These are phyloP conservation scores for Mola mola DNA, from an alignment of 2,113 vertebrate species.

Conservation along the genomic window DNA sequence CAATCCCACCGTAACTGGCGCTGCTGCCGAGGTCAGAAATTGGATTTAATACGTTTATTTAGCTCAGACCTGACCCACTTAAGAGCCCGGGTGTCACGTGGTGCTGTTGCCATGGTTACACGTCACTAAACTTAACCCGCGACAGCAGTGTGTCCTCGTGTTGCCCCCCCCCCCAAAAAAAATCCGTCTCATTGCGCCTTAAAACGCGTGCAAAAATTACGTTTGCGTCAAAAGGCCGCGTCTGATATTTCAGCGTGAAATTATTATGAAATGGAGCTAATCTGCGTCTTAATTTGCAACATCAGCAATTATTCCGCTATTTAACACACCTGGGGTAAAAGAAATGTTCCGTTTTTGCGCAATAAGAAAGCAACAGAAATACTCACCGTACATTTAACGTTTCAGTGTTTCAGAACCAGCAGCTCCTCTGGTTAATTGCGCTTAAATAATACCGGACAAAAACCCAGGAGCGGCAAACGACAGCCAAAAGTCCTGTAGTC, in stretches of 20 bases:
- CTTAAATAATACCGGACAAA: not conserved
- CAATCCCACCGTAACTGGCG: not conserved
- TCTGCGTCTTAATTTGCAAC: not conserved
- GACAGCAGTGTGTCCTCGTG: constrained; percentile 41
- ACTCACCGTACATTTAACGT: constrained; percentile 63
- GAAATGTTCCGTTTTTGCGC: too few species aligned
- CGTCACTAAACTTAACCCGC: constrained; percentile 51
- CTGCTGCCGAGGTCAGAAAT: constrained; percentile 21
- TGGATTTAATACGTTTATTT: constrained; percentile 53
- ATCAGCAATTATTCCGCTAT: not conserved
- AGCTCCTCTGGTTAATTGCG: not conserved
- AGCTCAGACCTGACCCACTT: constrained; percentile 50
- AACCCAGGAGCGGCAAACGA: too few species aligned
- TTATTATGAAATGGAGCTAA: too few species aligned
- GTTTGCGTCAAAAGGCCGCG: constrained; percentile 2
- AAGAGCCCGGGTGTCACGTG: constrained; percentile 57
- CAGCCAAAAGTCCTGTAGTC: not conserved
- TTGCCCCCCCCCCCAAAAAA: constrained; percentile 36
- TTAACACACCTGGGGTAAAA: rapidly evolving
- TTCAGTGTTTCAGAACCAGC: not conserved
- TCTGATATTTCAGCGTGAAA: too few species aligned
- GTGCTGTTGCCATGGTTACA: constrained; percentile 51
- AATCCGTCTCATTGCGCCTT: not conserved
- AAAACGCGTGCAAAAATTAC: not conserved
- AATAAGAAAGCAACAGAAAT: not conserved